phyloP scores from a whole-genome alignment of 2,888 invertebrate genomes.

The Drosophila stalkeri region DNA sequence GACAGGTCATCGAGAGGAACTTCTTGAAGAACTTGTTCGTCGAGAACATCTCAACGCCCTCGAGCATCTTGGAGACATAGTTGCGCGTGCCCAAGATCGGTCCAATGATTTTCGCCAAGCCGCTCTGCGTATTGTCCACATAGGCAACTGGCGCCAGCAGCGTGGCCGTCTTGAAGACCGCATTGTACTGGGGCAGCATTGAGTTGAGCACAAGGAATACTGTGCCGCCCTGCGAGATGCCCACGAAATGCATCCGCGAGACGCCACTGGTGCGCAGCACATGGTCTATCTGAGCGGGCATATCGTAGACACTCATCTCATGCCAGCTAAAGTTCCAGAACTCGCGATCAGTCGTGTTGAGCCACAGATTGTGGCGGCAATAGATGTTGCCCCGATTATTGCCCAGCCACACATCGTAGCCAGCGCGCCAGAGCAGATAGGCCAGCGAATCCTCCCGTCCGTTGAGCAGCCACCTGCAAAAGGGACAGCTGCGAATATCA shows the following conservation, averaged over 20 bases:
- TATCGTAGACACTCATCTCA: constrained; percentile 83
- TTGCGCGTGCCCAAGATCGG: constrained; percentile 85
- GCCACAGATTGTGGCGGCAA: constrained; percentile 79
- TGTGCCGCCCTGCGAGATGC: constrained; percentile 84
- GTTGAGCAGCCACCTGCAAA: constrained; percentile 79
- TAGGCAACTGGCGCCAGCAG: constrained; percentile 83
- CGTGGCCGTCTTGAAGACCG: constrained; percentile 82
- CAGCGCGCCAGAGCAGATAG: constrained; percentile 82
- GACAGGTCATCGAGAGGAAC: constrained; percentile 82
- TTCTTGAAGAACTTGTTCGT: constrained; percentile 84
- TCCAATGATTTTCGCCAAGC: constrained; percentile 88
- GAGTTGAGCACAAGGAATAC: constrained; percentile 83
- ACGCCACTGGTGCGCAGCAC: constrained; percentile 78
- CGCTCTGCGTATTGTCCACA: constrained; percentile 82
- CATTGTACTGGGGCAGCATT: constrained; percentile 83
- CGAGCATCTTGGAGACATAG: constrained; percentile 82
- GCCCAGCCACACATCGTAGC: constrained; percentile 84
- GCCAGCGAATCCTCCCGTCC: constrained; percentile 83
- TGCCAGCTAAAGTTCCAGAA: constrained; percentile 85
- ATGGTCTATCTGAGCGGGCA: constrained; percentile 84
- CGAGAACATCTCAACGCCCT: constrained; percentile 83
- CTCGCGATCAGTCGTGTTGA: constrained; percentile 85
- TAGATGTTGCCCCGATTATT: constrained; percentile 84
- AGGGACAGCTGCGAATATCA: constrained; percentile 7
- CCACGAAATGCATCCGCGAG: constrained; percentile 81